Evolutionary conservation across 2,888 invertebrate species (phyloP), one percentile per base, ranked within the genome.

Genomic region (Chloromyia formosa): DNA sequence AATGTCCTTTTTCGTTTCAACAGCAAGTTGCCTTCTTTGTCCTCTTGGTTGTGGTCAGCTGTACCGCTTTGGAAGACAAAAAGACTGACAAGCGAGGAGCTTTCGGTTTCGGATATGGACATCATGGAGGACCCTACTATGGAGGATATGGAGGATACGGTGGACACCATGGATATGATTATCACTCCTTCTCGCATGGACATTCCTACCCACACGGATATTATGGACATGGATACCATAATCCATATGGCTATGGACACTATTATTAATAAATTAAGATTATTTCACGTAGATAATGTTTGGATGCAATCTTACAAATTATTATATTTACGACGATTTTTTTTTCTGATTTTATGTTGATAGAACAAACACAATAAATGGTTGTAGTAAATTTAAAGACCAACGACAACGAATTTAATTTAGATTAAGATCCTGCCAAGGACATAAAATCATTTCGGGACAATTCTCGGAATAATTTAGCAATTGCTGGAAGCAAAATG

Each of bases 41-140:
- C 35, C 49, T 73, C 27, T 53, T 73, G 60, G 73, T 45, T 20
- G 49, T 73, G 18, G 73, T 27, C 14, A 49, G 60, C 73, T 61
- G 61, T 18, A 40, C 42, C 0, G 73, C 73, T 23, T 60, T 62
- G 45, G 73, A 73, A 9, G 73, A 73, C 9, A 73, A 73, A n/a
- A 73, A 73, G 27, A 73, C 73, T 0, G 73, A 73, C 45, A 73
- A 73, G 53, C 61, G 73, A 23, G 73, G 61, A 60, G 35, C 56
- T 16, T 73, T 61, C 35, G 73, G 73, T 23, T 61, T 73, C 10
- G 73, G 73, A 20, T 73, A 73, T 35, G 73, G 73, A 3, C 49
- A 60, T n/a, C 20, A 23, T 12, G 73, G 73, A 27, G 73, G 73
- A 27, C 61, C 61, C 20, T 62, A 60, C n/a, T 73, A 73, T 42